phyloP scores from a whole-genome alignment of 2,113 vertebrate species.

The Oostethus manadensis region DNA sequence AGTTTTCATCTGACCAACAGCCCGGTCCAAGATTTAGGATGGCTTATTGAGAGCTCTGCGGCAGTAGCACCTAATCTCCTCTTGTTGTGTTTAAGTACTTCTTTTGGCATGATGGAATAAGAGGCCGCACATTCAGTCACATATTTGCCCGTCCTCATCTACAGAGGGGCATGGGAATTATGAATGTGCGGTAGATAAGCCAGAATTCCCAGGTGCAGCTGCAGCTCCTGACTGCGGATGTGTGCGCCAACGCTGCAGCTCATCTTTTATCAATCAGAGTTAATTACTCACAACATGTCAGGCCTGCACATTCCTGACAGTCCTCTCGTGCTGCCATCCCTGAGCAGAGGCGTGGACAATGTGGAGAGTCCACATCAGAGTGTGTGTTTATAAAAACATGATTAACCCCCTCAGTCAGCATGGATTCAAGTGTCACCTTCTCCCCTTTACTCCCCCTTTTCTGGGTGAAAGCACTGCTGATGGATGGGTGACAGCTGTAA shows the following conservation, averaged over 20 bases:
- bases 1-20: slow-evolving; percentile 7
- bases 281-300: slow-evolving; percentile 74
- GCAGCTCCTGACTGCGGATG: slow-evolving; percentile 21
- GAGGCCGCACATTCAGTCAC: slow-evolving; percentile 31
- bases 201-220: slow-evolving; percentile 73
- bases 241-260: slow-evolving; percentile 39
- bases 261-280: slow-evolving; percentile 78
- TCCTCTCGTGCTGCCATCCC: slow-evolving; percentile 38
- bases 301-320: slow-evolving; percentile 63
- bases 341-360: slow-evolving; percentile 18
- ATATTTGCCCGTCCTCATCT: slow-evolving; percentile 34
- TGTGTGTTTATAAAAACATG: slow-evolving; percentile 50
- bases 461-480: slow-evolving; percentile 33
- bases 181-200: slow-evolving; percentile 55
- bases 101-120: slow-evolving; percentile 21
- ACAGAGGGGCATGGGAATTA: slow-evolving; percentile 45
- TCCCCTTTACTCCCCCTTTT: slow-evolving; percentile 1
- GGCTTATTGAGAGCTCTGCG: slow-evolving; percentile 1
- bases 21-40: slow-evolving; percentile 12
- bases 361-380: slow-evolving; percentile 36
- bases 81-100: slow-evolving; percentile 6
- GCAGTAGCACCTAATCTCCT: slow-evolving; percentile 1
- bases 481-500: slow-evolving; percentile 50
- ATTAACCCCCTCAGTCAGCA: slow-evolving; percentile 44
- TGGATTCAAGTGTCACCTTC: slow-evolving; percentile 22